Percentiles rank a stretch among this genome's conserved stretches.
Evolutionary conservation across 2,888 invertebrate species (phyloP).

Genomic region (Drosophila leonis): DNA sequence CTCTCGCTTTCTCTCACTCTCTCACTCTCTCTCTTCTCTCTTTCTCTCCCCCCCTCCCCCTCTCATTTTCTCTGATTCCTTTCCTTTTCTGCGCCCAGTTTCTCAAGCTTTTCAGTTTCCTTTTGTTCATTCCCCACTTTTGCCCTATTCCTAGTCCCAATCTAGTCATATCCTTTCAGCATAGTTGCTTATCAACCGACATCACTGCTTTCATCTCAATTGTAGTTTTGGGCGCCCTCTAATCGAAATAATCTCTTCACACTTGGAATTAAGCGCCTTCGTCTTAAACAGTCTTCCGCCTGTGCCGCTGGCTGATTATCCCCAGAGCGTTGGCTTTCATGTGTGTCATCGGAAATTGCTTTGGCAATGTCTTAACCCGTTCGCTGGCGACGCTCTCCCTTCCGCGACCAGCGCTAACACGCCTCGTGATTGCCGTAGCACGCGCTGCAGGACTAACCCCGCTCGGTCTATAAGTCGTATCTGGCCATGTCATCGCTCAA

Average conservation of each 20-base stretch:
- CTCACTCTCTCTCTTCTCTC: not conserved
- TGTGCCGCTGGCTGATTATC: constrained; percentile 56
- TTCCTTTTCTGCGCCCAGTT: not conserved
- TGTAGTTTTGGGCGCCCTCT: constrained; percentile 35
- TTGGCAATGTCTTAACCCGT: constrained; percentile 60
- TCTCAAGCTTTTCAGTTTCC: not conserved
- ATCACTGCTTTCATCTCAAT: constrained; percentile 40
- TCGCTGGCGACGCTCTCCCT: constrained; percentile 7
- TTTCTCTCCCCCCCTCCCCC: not conserved
- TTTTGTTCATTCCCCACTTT: not conserved
- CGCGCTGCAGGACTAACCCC: constrained; percentile 58
- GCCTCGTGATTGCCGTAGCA: constrained; percentile 73
- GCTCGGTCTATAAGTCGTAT: constrained; percentile 40
- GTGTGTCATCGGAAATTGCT: constrained; percentile 77
- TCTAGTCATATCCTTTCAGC: constrained; percentile 8
- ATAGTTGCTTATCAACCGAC: constrained; percentile 5
- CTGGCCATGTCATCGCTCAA: constrained; percentile 81
- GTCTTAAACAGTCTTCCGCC: constrained; percentile 38
- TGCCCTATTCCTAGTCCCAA: not conserved
- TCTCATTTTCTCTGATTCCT: not conserved
- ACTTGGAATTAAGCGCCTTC: constrained; percentile 56
- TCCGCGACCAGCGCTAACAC: constrained; percentile 57
- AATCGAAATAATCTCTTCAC: constrained; percentile 57
- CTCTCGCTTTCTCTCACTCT: too few relatives aligned
- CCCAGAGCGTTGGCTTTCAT: constrained; percentile 66